Evolutionary conservation across 1,140 invertebrate species (phyloP), one percentile per base, ranked within the genome.

Genomic region (Drosophila tsacasi): DNA sequence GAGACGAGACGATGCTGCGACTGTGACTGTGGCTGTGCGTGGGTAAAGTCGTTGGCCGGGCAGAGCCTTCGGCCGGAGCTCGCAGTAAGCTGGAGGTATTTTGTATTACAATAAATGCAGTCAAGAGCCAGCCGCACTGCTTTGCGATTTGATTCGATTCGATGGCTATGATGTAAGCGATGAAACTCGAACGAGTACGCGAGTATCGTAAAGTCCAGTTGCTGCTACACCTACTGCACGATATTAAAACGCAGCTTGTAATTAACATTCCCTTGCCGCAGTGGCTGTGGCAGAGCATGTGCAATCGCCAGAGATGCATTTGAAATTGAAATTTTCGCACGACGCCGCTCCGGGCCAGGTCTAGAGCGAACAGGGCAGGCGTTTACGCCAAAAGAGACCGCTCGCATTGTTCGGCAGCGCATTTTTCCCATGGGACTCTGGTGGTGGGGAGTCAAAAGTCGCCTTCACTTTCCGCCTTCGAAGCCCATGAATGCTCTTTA

Each of bases 191-290:
- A 39, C 37, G 64, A 25, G 23, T 23, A 3, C 9, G 35, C 61
- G 17, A 63, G 44, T 49, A 60, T 50, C 46, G 37, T 32, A 68
- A 39, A 35, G 50, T 15, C 25, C 35, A 50, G 15, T 66, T 37
- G 32, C 25, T 25, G 44, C 61, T 64, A 63, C 62, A 67, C 62
- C 73, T 49, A 40, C 49, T 66, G 73, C 50, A 72, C 65, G 72
- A 81, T 81, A 81, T 72, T 72, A 72, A 65, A 76, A 58, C 49
- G 60, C 44, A 62, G 40, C 32, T 62, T 50, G 52, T 67, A 81
- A 81, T 81, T 81, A 76, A 81, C 61, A 76, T 80, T 79, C 55
- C 55, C 39, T 37, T 63, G 35, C 32, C 25, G 21, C 67, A 37
- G 37, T 19, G 39, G 35, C 30, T 37, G 44, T 65, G 27, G 27